Evolutionary conservation across 2,113 vertebrate genomes (phyloP).

Genomic region (Thinocorus orbignyianus): DNA sequence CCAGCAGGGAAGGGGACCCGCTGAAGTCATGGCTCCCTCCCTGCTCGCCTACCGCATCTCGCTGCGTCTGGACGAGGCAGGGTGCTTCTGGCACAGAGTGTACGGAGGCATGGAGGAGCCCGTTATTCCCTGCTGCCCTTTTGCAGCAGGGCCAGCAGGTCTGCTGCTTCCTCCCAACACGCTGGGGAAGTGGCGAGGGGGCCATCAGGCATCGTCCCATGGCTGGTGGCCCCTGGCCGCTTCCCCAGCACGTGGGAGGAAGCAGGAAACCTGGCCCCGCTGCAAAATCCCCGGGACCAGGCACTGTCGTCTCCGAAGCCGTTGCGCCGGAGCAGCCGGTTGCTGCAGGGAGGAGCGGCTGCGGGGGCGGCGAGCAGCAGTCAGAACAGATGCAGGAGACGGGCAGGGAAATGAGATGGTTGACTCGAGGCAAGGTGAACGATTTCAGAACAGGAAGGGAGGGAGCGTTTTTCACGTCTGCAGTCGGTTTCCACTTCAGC

Average conservation of each 20-base stretch:
- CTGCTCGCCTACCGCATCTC: background rate
- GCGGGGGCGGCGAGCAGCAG: constrained; percentile 13
- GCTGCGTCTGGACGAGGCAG: background rate
- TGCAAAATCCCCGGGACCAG: background rate
- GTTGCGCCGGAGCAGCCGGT: constrained; percentile 8
- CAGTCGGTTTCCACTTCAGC: constrained; percentile 35
- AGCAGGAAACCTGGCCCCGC: background rate
- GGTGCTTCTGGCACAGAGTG: background rate
- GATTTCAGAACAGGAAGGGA: constrained; percentile 37
- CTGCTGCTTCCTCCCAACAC: background rate
- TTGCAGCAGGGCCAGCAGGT: background rate
- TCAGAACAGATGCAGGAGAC: constrained; percentile 16
- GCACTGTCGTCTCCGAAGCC: background rate
- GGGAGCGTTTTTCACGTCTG: constrained; percentile 13
- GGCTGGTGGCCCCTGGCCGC: background rate
- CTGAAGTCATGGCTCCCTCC: background rate
- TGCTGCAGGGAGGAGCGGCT: constrained; percentile 35
- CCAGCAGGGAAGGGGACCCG: background rate
- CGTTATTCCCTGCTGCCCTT: background rate
- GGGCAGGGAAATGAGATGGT: constrained; percentile 48
- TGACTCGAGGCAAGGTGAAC: constrained; percentile 62
- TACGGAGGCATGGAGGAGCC: fast-evolving
- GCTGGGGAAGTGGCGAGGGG: background rate
- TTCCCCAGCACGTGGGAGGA: background rate
- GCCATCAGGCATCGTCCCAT: too few species aligned